Evolutionary conservation across 2,888 invertebrate genomes (phyloP).

Genomic region (Formica aserva): DNA sequence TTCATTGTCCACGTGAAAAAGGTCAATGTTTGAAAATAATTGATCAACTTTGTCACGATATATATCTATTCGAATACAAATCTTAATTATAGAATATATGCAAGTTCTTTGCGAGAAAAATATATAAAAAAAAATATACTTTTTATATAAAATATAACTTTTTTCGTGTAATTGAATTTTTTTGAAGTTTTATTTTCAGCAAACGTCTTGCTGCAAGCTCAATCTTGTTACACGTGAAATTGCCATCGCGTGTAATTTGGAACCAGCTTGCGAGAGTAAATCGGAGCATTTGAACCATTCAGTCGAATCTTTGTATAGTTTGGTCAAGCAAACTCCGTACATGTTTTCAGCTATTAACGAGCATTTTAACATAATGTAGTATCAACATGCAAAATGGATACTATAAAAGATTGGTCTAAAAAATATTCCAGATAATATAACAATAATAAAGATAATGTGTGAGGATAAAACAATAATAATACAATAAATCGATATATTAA

Average conservation of each 20-base stretch:
- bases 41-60: background rate
- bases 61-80: constrained; percentile 10
- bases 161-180: background rate
- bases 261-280: constrained; percentile 48
- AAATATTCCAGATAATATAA: background rate
- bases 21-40: background rate
- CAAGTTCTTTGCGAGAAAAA: background rate
- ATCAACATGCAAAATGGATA: background rate
- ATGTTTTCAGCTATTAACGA: constrained; percentile 23
- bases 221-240: constrained; percentile 51
- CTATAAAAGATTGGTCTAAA: background rate
- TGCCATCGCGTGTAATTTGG: constrained; percentile 40
- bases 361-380: background rate
- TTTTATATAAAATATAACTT: constrained; percentile 3
- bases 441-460: background rate
- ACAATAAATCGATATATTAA: background rate
- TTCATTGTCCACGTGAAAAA: background rate
- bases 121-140: background rate
- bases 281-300: constrained; percentile 51
- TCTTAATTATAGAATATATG: background rate
- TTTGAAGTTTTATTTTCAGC: background rate
- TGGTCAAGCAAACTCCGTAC: constrained; percentile 54
- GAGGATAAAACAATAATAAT: background rate
- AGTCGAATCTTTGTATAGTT: constrained; percentile 30
- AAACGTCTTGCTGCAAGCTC: constrained; percentile 37